Base-by-base conservation (phyloP, 2,888 invertebrate genomes). In the Scaptomyza flava region DNA sequence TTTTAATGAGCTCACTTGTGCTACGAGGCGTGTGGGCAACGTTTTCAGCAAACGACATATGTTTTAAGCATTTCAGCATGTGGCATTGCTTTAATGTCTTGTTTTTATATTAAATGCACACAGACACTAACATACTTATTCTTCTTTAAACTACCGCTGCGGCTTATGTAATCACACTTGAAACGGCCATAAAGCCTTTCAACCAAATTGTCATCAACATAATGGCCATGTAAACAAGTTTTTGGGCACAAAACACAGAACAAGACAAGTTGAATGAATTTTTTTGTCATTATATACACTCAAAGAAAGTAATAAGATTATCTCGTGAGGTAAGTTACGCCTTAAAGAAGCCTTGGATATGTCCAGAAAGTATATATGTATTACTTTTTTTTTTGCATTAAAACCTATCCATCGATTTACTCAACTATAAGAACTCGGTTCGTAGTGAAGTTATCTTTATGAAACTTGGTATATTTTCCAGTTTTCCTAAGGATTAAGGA, bases 131-230 rank as follows among this genome's bases (percentile, higher is more conserved):
- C 36, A 2, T 47, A 47, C 47, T 41, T 69, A 79, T 77, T 84
- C 81, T 81, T 61, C n/a, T 62, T 68, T 51, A 67, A 83, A 78
- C 56, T 54, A 74, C 65, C 75, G 68, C 60, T 68, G 51, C 42
- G 59, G 14, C 77, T 86, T 86, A 81, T 74, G 84, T 64, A 84
- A 86, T 70, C 71, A 53, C 61, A 63, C 70, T 51, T 62, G 64
- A 66, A 70, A 68, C 47, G 47, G 46, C 51, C 76, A 74, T 82
- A 77, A 80, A 83, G 45, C 64, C 41, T 48, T 68, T 45, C 48
- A 50, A 41, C 36, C 33, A 57, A 58, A 76, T n/a, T 77, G 65
- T 41, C 73, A 47, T 72, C 73, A 77, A 65, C 65, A 51, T 77
- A 69, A 63, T 80, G 61, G 72, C 20, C 33, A 61, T 46, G 33